Evolutionary conservation across 1,140 invertebrate genomes (phyloP), one percentile per base, ranked within the genome.

Genomic region (Pseudachorutes palmiensis): DNA sequence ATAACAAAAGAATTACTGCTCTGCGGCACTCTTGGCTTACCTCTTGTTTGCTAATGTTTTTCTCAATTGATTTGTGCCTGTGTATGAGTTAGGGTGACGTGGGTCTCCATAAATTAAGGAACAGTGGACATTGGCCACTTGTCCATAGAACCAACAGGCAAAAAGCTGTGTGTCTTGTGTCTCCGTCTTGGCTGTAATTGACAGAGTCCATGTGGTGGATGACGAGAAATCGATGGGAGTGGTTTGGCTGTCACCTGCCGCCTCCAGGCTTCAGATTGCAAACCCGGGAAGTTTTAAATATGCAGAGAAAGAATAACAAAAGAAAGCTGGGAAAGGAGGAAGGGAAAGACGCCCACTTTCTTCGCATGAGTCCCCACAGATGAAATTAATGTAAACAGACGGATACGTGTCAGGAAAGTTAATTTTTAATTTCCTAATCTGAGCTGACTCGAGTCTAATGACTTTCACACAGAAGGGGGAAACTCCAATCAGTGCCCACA

Each of bases 351-450:
- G n/a, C n/a, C n/a, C n/a, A n/a, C n/a, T n/a, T n/a, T n/a, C n/a
- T n/a, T n/a, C n/a, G n/a, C n/a, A n/a, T n/a, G n/a, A n/a, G n/a
- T n/a, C n/a, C n/a, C n/a, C n/a, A n/a, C n/a, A n/a, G n/a, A n/a
- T n/a, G n/a, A n/a, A n/a, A n/a, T n/a, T n/a, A n/a, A n/a, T n/a
- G n/a, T n/a, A n/a, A n/a, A n/a, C n/a, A n/a, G n/a, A n/a, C n/a
- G n/a, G n/a, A n/a, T n/a, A 9, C 36, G 36, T 45, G 36, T 45
- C 9, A 45, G 36, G 36, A 45, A 45, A 45, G 9, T 45, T 45
- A 45, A 45, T 45, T 45, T 45, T 45, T 45, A 45, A 45, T 45
- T 45, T 45, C 36, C 36, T 45, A 45, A 45, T 45, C 36, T 19
- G 9, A 19, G 19, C 9, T 45, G 36, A 45, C 36, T 45, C 36